Evolutionary conservation across 2,797 vertebrate genomes (phyloP), one percentile per base, ranked within the genome.

Genomic region (Hemibagrus guttatus): DNA sequence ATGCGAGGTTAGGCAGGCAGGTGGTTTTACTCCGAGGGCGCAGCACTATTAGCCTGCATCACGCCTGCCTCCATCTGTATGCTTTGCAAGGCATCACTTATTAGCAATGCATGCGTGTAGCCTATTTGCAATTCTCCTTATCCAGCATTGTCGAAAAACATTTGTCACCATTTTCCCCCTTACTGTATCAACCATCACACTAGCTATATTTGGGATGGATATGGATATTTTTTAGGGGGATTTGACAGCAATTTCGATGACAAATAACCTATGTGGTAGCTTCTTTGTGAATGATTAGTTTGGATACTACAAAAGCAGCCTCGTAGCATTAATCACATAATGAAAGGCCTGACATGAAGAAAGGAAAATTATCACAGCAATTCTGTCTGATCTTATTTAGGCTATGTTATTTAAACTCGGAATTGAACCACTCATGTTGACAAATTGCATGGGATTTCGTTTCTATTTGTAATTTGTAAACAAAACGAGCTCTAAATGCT

Each of bases 1-100:
- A 89, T 7, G 81, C 59, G 89, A 81, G 86, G 90, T 91, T 88
- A 75, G 88, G 88, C 71, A 92, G 79, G 90, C 93, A 93, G 94
- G 93, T 94, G 90, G 85, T 74, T 90, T 39, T 79, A 88, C 84
- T 85, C 84, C 80, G 23, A 85, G 82, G 58, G 76, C 49, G 85
- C 84, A 88, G 87, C 49, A 46, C 63, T 83, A 75, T 80, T 56
- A 80, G 69, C 68, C 74, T 84, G 59, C 46, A 83, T 82, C 64
- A 84, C 87, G 76, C 72, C 78, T 85, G 82, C 54, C 80, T 63
- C 46, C 56, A 63, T 59, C 86, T 83, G 87, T 81, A 88, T 52
- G 46, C 19, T 17, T 82, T 82, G n/a, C 81, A 81, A 46, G 58
- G 59, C 79, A 54, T 68, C n/a, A 54, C 84, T 86, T 83, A 86